These are phyloP conservation scores for Portunus trituberculatus DNA, from an alignment of 1,140 invertebrate genomes.

Conservation along the genomic window DNA sequence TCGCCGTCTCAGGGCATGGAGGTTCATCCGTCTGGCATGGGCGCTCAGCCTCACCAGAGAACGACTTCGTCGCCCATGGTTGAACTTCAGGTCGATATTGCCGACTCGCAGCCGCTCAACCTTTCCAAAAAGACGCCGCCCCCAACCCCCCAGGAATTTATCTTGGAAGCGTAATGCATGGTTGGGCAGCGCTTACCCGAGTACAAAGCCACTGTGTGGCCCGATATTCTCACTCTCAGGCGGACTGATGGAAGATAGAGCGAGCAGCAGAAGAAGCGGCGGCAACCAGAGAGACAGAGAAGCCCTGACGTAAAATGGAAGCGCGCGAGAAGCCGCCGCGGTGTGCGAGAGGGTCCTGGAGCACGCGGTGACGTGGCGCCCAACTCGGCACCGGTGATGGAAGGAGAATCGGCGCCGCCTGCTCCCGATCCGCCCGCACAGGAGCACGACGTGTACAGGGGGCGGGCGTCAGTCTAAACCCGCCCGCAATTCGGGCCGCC, in stretches of 20 bases:
- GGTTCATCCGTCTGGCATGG: slow-evolving; percentile 61
- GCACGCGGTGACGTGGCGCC: slow-evolving; percentile 62
- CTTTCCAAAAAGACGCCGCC: slow-evolving; percentile 93
- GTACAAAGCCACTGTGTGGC: slow-evolving; percentile 73
- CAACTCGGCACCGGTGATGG: slow-evolving; percentile 56
- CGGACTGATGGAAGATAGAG: slow-evolving; percentile 69
- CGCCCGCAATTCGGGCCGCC: slow-evolving; percentile 52
- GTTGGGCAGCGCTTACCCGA: slow-evolving; percentile 59
- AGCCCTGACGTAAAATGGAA: not conserved
- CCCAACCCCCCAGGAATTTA: slow-evolving; percentile 82
- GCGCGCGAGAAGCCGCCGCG: slow-evolving; percentile 30
- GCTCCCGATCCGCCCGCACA: slow-evolving; percentile 72
- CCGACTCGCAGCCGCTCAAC: slow-evolving; percentile 91
- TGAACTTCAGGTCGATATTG: slow-evolving; percentile 90
- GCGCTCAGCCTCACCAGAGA: slow-evolving; percentile 68
- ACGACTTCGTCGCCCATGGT: slow-evolving; percentile 79
- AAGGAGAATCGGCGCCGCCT: slow-evolving; percentile 54
- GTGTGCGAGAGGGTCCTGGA: slow-evolving; percentile 71
- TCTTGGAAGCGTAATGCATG: slow-evolving; percentile 72
- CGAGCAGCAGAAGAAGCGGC: slow-evolving; percentile 59
- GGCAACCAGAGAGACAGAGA: slow-evolving; percentile 40
- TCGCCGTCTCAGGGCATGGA: slow-evolving; percentile 63
- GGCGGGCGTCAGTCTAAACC: slow-evolving; percentile 72
- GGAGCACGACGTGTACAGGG: slow-evolving; percentile 64
- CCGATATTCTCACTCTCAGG: slow-evolving; percentile 77